Evolutionary conservation across 2,113 vertebrate species (phyloP).

Genomic region (Semnopithecus entellus): DNA sequence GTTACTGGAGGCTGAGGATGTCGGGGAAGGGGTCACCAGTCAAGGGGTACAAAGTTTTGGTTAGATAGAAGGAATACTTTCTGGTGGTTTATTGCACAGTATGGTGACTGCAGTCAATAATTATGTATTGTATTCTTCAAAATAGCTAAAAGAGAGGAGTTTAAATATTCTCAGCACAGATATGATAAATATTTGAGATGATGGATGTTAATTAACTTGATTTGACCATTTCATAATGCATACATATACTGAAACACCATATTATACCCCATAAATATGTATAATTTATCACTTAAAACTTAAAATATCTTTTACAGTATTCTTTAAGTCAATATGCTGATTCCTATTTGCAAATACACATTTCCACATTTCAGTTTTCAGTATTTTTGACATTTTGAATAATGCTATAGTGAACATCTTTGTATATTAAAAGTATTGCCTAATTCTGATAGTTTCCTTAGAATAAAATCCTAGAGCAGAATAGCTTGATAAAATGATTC

Average conservation of each 20-base stretch:
- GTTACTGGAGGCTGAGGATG: background rate
- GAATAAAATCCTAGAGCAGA: background rate
- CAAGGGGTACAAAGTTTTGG: background rate
- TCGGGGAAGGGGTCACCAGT: background rate
- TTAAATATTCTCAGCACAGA: background rate
- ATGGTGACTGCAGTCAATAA: background rate
- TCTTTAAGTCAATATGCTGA: background rate
- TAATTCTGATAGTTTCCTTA: background rate
- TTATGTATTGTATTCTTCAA: background rate
- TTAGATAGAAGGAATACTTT: background rate
- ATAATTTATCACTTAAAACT: background rate
- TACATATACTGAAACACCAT: background rate
- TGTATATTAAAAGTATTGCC: background rate
- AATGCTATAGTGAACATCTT: background rate
- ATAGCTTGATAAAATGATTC: slow-evolving; percentile 6
- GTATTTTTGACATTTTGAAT: slow-evolving; percentile 51
- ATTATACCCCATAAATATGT: background rate
- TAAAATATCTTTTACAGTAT: background rate
- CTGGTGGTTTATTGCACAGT: background rate
- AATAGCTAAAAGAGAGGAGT: background rate
- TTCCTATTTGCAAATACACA: background rate
- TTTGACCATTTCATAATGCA: background rate
- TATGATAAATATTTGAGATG: background rate
- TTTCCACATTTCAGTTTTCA: slow-evolving; percentile 13
- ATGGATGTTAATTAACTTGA: background rate